Conservation (phyloP, 2,888 invertebrate genomes). For the Drosophila vallismaia region DNA sequence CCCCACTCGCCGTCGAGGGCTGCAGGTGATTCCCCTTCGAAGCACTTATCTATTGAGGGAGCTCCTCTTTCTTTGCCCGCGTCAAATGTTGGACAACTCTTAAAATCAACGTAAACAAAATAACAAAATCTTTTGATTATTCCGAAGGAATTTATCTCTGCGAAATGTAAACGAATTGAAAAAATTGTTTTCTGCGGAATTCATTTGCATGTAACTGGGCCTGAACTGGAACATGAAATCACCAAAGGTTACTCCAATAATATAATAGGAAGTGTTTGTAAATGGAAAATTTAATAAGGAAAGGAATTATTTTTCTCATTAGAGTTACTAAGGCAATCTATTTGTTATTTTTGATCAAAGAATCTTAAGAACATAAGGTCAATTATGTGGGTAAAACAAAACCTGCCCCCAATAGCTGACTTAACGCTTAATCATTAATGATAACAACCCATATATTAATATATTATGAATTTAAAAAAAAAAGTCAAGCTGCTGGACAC, state of each 20-base stretch:
- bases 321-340: neutral
- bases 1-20: neutral
- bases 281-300: neutral
- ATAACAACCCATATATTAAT: conserved; percentile 9
- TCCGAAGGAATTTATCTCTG: conserved; percentile 35
- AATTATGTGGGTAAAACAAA: neutral
- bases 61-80: conserved; percentile 40
- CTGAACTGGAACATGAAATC: neutral
- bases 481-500: conserved; percentile 18
- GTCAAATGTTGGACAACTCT: conserved; percentile 28
- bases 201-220: conserved; percentile 20
- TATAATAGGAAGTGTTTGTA: neutral
- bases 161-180: conserved; percentile 16
- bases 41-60: conserved; percentile 23
- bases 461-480: neutral
- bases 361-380: neutral
- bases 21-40: conserved; percentile 57
- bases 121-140: conserved; percentile 43
- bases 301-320: neutral
- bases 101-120: conserved; percentile 16
- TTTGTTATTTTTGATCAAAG: neutral
- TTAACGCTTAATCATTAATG: neutral
- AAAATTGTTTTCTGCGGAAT: conserved; percentile 18
- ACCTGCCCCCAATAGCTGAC: neutral
- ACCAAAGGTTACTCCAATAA: neutral